Base-by-base conservation (phyloP, 23 tunicate genomes). In the Styela plicata region DNA sequence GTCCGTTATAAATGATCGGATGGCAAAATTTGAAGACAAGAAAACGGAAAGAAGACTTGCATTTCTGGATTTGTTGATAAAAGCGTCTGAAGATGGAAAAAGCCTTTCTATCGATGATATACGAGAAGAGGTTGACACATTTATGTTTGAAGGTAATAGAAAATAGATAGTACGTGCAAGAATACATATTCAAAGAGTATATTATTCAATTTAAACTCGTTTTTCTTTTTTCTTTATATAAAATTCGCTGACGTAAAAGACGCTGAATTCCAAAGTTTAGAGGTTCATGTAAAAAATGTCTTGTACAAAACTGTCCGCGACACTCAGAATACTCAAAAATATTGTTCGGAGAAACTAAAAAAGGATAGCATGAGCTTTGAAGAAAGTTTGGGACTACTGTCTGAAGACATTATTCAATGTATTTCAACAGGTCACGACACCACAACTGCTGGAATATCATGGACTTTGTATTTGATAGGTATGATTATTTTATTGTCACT, bases 61-160 rank as follows among this genome's bases (percentile, higher is more conserved):
- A 27, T 93, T 93, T 69, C 87, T 93, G 1, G 98, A 93, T 85
- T 82, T 93, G 24, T 77, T 96, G 19, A 26, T 96, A 66, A 74
- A 91, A 67, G 90, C 85, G 62, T 80, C 90, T 21, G 88, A 89
- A 33, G 94, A 83, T 13, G 97, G 92, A 7, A 69, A 93, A 67
- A 26, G 52, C 27, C 83, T 93, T 20, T 93, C 98, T 27, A 74
- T 85, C n/a, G 32, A 65, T 21, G 99, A 89, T 63, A 96, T 96
- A 62, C 93, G 83, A 52, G 99, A 96, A 61, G 97, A 96, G 82
- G 99, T 96, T 24, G 99, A 96, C 57, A 96, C 99, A 44, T 96
- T 96, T 69, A 96, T 96, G 97, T 96, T 96, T 74, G 97, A 91
- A 74, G 95, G 81, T 76, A 76, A 76, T 44, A 64, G 13, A 44